Conservation (phyloP, 2,888 invertebrate species). For the Archips crataeganus region DNA sequence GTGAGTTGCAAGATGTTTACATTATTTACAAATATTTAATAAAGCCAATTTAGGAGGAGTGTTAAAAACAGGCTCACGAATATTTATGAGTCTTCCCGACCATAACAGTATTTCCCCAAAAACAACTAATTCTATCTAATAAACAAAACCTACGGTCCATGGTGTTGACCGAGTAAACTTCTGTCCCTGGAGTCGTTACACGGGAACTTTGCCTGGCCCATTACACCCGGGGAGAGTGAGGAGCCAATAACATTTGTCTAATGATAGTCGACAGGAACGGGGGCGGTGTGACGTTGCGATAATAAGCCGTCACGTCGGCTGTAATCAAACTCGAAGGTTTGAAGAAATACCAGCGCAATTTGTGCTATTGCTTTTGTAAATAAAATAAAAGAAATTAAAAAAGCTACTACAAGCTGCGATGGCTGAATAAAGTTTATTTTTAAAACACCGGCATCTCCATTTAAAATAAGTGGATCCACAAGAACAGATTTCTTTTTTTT, state of each 20-base stretch:
- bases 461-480: neutral
- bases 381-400: too few species aligned
- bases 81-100: neutral
- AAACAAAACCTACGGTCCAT: constrained; percentile 6
- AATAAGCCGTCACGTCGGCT: neutral
- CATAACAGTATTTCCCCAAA: neutral
- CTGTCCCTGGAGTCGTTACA: constrained; percentile 12
- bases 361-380: too few species aligned
- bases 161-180: constrained; percentile 12
- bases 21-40: too few species aligned
- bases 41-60: too few species aligned
- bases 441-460: neutral
- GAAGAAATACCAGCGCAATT: too few species aligned
- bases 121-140: constrained; percentile 17
- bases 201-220: constrained; percentile 47
- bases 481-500: neutral
- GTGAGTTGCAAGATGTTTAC: too few species aligned
- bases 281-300: constrained; percentile 44
- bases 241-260: constrained; percentile 62
- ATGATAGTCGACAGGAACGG: constrained; percentile 68
- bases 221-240: constrained; percentile 47
- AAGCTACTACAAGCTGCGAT: too few species aligned
- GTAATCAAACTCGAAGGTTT: neutral
- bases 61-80: neutral
- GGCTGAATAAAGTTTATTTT: too few species aligned